Evolutionary conservation across 2,797 vertebrate genomes (phyloP), one percentile per base, ranked within the genome.

Genomic region (Falco columbarius): DNA sequence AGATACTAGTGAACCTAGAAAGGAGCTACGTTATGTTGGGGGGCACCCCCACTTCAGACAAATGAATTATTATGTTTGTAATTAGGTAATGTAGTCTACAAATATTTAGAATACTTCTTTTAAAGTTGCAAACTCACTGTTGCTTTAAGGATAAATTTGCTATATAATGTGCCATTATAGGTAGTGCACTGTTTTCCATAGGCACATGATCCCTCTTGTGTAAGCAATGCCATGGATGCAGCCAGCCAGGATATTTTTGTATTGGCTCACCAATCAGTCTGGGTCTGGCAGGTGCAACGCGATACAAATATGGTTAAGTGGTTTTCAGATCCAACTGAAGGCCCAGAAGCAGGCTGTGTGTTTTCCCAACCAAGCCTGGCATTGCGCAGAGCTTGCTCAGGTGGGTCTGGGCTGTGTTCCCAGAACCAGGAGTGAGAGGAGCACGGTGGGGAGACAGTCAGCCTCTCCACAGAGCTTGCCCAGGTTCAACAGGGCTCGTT

Each of bases 401-500:
- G 93, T 95, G 76, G 76, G 76, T 68, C 86, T 96, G 94, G 90
- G 92, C 94, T 70, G 58, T 1, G 2, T 96, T 96, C 93, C 94
- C 94, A 89, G 94, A 88, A 42, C 52, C 58, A 70, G 58, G 65
- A 77, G 29, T 18, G 73, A 91, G 68, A n/a, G 34, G 29, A 74
- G 23, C 29, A 6, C 1, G 10, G 47, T 71, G 61, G 49, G 38
- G 89, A 74, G 82, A n/a, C 1, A 62, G 61, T 22, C 1, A 0
- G 73, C 80, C 54, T 68, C 88, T 95, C 56, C 38, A 2, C 7
- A 6, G 82, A 51, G 44, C 63, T 55, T 76, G 20, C 61, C 63
- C 0, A 2, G 56, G 82, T 96, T 96, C 88, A 81, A 4, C 66
- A 55, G 83, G 49, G 21, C 82, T 96, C 9, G 0, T 68, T 86